Conservation (phyloP, 1,140 invertebrate genomes). For the honey bee (Apis mellifera) region DNA sequence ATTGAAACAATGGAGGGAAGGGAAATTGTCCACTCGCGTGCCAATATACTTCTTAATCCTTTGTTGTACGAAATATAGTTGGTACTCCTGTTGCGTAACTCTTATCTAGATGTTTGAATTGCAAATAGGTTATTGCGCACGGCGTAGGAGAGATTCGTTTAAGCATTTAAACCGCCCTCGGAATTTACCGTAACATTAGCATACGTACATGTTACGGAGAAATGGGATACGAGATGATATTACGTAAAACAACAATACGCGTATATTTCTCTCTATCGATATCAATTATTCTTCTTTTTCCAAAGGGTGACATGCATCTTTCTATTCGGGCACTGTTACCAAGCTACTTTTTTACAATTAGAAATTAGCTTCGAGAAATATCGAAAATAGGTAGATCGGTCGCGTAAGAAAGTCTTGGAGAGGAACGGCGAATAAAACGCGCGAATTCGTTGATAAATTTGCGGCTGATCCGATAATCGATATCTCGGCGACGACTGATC, state of each 20-base stretch:
- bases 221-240: not conserved
- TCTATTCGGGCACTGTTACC: too few species aligned
- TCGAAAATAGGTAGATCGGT: too few species aligned
- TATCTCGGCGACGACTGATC: slow-evolving; percentile 46
- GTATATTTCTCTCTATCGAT: not conserved
- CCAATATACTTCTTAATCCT: not conserved
- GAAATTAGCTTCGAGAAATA: too few species aligned
- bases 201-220: slow-evolving; percentile 7
- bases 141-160: slow-evolving; percentile 3
- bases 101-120: slow-evolving; percentile 26
- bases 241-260: not conserved
- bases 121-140: not conserved
- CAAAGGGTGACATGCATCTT: too few species aligned
- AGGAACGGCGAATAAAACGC: not conserved
- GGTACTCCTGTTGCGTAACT: slow-evolving; percentile 21
- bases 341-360: too few species aligned
- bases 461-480: slow-evolving; percentile 53
- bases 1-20: not conserved
- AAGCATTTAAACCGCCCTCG: not conserved
- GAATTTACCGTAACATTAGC: slow-evolving; percentile 31
- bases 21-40: too few species aligned
- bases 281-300: not conserved
- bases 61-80: not conserved
- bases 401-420: too few species aligned
- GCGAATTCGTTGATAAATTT: slow-evolving; percentile 39